These are phyloP conservation scores for Myotis myotis DNA, from an alignment of 2,797 vertebrate genomes.

Conservation along the genomic window DNA sequence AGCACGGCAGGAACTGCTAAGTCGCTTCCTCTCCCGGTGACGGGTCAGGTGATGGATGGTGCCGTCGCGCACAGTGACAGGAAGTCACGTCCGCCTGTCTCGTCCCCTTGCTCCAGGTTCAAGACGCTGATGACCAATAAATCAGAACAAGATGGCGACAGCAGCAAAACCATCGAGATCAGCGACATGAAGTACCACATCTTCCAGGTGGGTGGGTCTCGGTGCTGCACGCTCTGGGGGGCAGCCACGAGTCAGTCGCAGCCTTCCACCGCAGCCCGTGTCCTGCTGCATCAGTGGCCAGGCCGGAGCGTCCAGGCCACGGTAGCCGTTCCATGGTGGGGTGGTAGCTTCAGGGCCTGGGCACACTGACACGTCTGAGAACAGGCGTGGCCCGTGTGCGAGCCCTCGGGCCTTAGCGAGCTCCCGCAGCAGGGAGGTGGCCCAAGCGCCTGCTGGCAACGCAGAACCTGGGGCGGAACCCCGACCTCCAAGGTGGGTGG, in stretches of 20 bases:
- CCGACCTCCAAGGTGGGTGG: neutral
- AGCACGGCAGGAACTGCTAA: neutral
- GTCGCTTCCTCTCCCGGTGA: neutral
- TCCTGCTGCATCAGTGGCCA: neutral
- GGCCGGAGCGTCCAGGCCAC: neutral
- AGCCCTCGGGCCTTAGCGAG: neutral
- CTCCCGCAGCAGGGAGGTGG: rapidly evolving
- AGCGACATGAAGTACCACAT: conserved; percentile 93
- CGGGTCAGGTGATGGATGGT: rapidly evolving
- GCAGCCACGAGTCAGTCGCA: rapidly evolving
- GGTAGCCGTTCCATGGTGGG: rapidly evolving
- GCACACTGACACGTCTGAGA: rapidly evolving
- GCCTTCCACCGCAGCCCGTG: neutral
- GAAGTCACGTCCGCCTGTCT: neutral
- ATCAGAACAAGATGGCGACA: conserved; percentile 85
- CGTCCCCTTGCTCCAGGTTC: conserved; percentile 86
- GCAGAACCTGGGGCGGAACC: neutral
- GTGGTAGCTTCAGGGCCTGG: neutral
- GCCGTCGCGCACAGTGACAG: rapidly evolving
- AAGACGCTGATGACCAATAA: conserved; percentile 92
- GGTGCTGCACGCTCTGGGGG: rapidly evolving
- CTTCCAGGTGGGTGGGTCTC: conserved; percentile 89
- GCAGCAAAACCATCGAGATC: conserved; percentile 92
- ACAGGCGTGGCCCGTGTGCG: rapidly evolving
- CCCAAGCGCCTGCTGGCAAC: neutral